Percentiles rank a stretch among this genome's conserved stretches.
phyloP scores from a whole-genome alignment of 1,140 invertebrate genomes.

The Drosophila lacertosa region DNA sequence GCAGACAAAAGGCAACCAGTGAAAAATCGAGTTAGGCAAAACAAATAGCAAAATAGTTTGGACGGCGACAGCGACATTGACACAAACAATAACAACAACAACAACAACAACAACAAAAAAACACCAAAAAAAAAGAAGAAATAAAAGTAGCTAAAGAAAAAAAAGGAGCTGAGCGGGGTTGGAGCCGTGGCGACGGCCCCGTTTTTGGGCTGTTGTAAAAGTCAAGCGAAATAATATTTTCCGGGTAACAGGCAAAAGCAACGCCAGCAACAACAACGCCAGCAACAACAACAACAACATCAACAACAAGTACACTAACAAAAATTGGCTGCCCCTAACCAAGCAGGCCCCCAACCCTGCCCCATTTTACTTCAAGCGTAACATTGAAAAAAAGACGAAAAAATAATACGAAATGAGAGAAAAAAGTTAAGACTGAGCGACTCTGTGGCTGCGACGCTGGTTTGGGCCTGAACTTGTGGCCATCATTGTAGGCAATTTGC shows the following conservation, averaged over 20 bases:
- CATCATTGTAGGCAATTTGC: constrained; percentile 82
- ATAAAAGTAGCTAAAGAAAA: constrained; percentile 55
- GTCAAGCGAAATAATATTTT: constrained; percentile 83
- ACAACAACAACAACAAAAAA: constrained; percentile 16
- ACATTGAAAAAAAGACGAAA: constrained; percentile 47
- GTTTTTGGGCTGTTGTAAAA: constrained; percentile 73
- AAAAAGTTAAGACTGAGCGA: constrained; percentile 5
- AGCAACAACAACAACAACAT: constrained; percentile 15
- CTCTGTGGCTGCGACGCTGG: constrained; percentile 16
- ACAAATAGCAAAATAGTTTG: constrained; percentile 81
- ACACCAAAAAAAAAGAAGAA: constrained; percentile 64
- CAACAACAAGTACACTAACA: constrained; percentile 5
- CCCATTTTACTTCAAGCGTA: constrained; percentile 58
- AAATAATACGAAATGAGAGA: neutral
- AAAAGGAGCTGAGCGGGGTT: neutral
- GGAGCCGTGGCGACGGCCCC: neutral
- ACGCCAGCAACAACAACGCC: too few relatives aligned
- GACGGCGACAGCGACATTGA: constrained; percentile 67
- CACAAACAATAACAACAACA: constrained; percentile 52
- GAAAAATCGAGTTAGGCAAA: constrained; percentile 82
- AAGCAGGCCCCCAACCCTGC: too few relatives aligned
- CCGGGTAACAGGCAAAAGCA: constrained; percentile 69
- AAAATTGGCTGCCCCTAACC: constrained; percentile 48
- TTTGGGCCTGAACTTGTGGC: constrained; percentile 65
- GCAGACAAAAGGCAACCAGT: constrained; percentile 79